Base-by-base conservation (phyloP, 2,797 vertebrate genomes). In the Zalophus californianus region DNA sequence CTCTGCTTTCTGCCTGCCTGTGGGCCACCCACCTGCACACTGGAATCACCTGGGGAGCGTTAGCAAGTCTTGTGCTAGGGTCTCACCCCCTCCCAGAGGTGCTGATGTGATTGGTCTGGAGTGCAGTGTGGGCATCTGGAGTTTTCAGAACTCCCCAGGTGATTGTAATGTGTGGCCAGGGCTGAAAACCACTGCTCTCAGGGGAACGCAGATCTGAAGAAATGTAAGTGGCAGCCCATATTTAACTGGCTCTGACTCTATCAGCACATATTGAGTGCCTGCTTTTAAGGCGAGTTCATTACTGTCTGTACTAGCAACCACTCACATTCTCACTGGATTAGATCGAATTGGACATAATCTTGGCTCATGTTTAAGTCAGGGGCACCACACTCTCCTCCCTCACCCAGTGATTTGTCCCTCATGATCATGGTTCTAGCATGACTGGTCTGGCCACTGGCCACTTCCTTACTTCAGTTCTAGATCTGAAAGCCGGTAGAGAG, bases 281-380 rank as follows among this genome's bases (percentile, higher is more conserved):
- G 32, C 70, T 80, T 97, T 96, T 75, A 94, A 94, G 90, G 78
- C 0, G 10, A 95, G 72, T 92, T 95, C 77, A 73, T 97, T 86
- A 92, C 62, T 92, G 54, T 78, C 21, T 78, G n/a, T 92, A 85
- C 86, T 27, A 87, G 80, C 58, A 88, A 58, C 54, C 32, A 27
- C 41, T 97, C 83, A 79, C 7, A 41, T 90, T 84, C 91, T 92
- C 85, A 90, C 44, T 66, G 75, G 73, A 86, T 84, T 90, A n/a
- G n/a, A 95, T 94, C n/a, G 29, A 85, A 86, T 60, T 84, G 52
- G 54, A 87, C 1, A 0, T 87, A 25, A 9, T 94, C 52, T 72
- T 38, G 38, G 78, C 85, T 91, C 88, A 20, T 20, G 56, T 72
- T 90, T 91, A 96, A 94, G 44, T 84, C 75, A 62, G 6, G 41